Evolutionary conservation across 2,888 invertebrate genomes (phyloP), one percentile per base, ranked within the genome.

Genomic region (Pocota personata): DNA sequence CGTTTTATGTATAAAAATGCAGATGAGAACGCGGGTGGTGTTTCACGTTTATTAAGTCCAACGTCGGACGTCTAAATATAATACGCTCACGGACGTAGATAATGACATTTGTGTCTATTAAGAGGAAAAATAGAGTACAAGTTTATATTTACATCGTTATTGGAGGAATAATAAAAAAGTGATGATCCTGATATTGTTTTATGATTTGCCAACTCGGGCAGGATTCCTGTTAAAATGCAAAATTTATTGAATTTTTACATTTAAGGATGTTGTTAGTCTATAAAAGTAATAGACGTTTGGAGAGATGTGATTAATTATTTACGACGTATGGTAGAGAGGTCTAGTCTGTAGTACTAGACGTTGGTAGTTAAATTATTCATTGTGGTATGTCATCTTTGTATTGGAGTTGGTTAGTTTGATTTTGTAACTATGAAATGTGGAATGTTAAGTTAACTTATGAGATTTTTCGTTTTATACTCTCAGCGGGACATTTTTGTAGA

Each of bases 51-150:
- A 60, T 52, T 4, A 7, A 6, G 50, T 69, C 77, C 62, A 16
- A 24, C 37, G 37, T 40, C 16, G 21, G 50, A 75, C n/a, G 10
- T 69, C 60, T 78, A 78, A 69, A 77, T 55, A 55, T 77, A 77
- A 69, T 16, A 7, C 30, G 19, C 7, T 27, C 21, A 12, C 43
- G 43, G 19, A 52, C 40, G 7, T 48, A 16, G 46, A 24, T 46
- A 57, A 46, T 57, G 69, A 32, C 10, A 67, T 52, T 55, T 50
- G 40, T 30, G 40, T 30, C 58, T 50, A 40, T 52, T 48, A 46
- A 57, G n/a, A n/a, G 16, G 24, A 21, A n/a, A 21, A 14, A 21
- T 48, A 40, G 62, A 69, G 21, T 77, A 62, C 69, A 62, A 27
- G 62, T 71, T 62, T 71, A 43, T 52, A 78, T 71, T 55, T 57